These are phyloP conservation scores for Lordiphosa fenestrarum DNA, from an alignment of 2,888 invertebrate species.

Conservation along the genomic window DNA sequence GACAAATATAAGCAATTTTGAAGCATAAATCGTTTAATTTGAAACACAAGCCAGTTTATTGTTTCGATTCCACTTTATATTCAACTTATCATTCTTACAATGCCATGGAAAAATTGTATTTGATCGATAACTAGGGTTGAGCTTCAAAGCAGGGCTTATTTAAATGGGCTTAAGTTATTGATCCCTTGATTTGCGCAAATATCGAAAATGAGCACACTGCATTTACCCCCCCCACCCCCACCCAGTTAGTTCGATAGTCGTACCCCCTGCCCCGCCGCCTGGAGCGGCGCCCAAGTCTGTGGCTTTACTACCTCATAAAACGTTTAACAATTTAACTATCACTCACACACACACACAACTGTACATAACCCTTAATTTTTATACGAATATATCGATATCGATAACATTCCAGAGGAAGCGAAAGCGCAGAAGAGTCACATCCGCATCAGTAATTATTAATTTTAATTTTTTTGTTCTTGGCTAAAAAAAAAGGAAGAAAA, in stretches of 20 bases:
- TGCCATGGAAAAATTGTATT: no score
- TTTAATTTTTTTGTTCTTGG: constrained; percentile 51
- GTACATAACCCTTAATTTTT: constrained; percentile 60
- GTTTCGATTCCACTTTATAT: no score
- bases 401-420: constrained; percentile 53
- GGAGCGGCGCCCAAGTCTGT: constrained; percentile 45
- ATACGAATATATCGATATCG: constrained; percentile 47
- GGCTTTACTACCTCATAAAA: constrained; percentile 69
- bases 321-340: constrained; percentile 10
- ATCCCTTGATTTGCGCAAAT: no score
- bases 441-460: constrained; percentile 77
- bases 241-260: no score
- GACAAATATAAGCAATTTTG: no score
- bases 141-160: no score
- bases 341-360: constrained; percentile 32
- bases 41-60: no score
- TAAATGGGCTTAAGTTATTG: no score
- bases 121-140: no score
- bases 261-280: constrained; percentile 23
- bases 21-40: no score
- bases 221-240: constrained; percentile 1
- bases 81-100: no score
- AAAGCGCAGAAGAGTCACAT: constrained; percentile 55
- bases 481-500: background rate
- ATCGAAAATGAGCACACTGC: no score